Evolutionary conservation across 1,140 invertebrate species (phyloP), one percentile per base, ranked within the genome.

Genomic region (Tetragnatha versicolor): DNA sequence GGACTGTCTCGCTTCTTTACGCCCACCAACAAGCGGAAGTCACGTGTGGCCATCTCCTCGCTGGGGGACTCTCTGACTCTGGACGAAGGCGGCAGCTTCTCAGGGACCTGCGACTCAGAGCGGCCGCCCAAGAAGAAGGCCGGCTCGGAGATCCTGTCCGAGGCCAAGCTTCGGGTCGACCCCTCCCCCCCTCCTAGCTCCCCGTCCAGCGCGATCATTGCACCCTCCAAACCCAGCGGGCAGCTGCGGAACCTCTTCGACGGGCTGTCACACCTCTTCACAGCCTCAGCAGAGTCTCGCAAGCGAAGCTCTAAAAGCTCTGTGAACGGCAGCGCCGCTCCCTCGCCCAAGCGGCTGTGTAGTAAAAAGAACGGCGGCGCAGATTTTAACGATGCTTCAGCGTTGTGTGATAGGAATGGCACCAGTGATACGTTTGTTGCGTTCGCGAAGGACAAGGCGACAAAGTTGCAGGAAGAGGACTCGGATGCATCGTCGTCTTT

Each of bases 231-330:
- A 63, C 81, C 65, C 60, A 87, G 88, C 81, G 89, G 90, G 6
- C 91, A 92, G 80, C 84, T 94, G 12, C 91, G 91, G 66, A 91
- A 92, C 25, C 86, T 95, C 1, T 94, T 92, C 86, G 93, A 95
- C 85, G 93, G 93, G 2, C 87, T 95, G 9, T 94, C 93, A 77
- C 93, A 94, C 84, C 90, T 94, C 81, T 95, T 93, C 83, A 91
- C 91, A 45, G 89, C 91, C 29, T 89, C 90, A 7, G 87, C 88
- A 55, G 89, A 89, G 69, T 85, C 90, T 86, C 82, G 91, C 82
- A 84, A 88, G 82, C 84, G 90, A 49, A 85, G 85, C 84, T 82
- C 85, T 79, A 82, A 83, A 61, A 82, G 51, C 65, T 82, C 49
- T 83, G 80, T 81, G 72, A 75, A 83, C 49, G 84, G 83, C 82